Percentiles rank a stretch among this genome's conserved stretches.
Conservation (phyloP, 1,140 invertebrate species). For the Heliconius melpomene region DNA sequence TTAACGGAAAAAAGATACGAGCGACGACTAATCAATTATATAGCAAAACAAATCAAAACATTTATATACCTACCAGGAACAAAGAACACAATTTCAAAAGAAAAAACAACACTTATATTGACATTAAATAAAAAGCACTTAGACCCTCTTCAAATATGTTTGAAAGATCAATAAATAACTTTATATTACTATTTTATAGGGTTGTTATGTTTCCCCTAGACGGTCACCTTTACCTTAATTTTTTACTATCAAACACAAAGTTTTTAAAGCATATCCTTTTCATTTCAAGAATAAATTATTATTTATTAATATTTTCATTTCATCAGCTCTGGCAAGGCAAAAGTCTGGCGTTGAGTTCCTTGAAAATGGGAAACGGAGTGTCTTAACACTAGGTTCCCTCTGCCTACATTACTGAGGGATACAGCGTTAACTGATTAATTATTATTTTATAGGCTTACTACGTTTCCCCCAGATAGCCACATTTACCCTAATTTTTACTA, state of each 20-base stretch:
- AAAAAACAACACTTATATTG: not conserved
- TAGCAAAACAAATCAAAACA: too few species aligned
- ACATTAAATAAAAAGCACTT: not conserved
- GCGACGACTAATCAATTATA: too few species aligned
- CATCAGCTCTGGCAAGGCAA: too few species aligned
- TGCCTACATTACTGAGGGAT: too few species aligned
- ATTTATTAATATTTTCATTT: too few species aligned
- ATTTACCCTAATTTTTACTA: conserved; percentile 37
- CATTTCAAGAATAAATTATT: not conserved
- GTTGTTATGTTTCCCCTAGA: not conserved
- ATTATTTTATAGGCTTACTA: not conserved
- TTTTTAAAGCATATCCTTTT: conserved; percentile 28
- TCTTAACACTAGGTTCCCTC: too few species aligned
- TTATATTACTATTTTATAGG: conserved; percentile 7
- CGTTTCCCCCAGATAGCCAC: not conserved
- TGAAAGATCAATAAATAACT: conserved; percentile 1
- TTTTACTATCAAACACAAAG: conserved; percentile 41
- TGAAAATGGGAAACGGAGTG: too few species aligned
- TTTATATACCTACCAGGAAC: not conserved
- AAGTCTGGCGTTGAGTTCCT: too few species aligned
- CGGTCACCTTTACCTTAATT: conserved; percentile 26
- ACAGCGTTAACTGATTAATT: too few species aligned
- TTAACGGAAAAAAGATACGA: too few species aligned
- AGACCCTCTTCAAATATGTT: not conserved
- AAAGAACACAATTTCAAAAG: not conserved